Evolutionary conservation across 2,113 vertebrate species (phyloP).

Genomic region (Ciconia boyciana): DNA sequence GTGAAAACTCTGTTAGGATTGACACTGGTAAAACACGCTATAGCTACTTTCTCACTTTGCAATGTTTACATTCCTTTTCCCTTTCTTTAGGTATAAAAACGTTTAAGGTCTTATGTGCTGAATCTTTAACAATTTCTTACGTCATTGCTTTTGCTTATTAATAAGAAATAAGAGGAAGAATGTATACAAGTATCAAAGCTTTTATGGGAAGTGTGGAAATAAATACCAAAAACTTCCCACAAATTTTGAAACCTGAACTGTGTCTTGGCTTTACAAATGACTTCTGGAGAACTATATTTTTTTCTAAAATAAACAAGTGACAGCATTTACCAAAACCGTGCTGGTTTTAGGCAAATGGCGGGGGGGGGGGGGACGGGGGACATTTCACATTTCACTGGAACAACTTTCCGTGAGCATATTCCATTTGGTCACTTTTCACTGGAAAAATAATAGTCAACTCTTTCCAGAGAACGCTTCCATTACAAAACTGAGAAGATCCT

Average conservation of each 20-base stretch:
- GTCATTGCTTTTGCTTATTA: neutral
- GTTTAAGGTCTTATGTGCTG: neutral
- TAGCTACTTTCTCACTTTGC: neutral
- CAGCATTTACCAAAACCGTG: neutral
- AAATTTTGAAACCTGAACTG: neutral
- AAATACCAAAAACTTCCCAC: neutral
- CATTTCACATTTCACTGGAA: neutral
- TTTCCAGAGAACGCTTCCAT: neutral
- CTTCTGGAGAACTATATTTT: neutral
- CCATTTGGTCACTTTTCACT: neutral
- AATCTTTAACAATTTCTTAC: neutral
- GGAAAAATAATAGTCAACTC: slow-evolving; percentile 3
- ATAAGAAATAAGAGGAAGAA: neutral
- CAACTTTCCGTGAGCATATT: neutral
- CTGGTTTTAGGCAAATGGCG: neutral
- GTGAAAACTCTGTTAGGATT: neutral
- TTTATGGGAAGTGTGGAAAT: neutral
- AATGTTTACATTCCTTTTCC: neutral
- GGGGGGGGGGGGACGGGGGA: no score
- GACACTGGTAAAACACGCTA: neutral
- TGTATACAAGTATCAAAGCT: neutral
- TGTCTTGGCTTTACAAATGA: neutral
- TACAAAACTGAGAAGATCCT: neutral
- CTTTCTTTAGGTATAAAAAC: neutral
- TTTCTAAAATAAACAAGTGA: neutral